These are phyloP conservation scores for Anguilla rostrata DNA, from an alignment of 2,113 vertebrate genomes.

Conservation along the genomic window DNA sequence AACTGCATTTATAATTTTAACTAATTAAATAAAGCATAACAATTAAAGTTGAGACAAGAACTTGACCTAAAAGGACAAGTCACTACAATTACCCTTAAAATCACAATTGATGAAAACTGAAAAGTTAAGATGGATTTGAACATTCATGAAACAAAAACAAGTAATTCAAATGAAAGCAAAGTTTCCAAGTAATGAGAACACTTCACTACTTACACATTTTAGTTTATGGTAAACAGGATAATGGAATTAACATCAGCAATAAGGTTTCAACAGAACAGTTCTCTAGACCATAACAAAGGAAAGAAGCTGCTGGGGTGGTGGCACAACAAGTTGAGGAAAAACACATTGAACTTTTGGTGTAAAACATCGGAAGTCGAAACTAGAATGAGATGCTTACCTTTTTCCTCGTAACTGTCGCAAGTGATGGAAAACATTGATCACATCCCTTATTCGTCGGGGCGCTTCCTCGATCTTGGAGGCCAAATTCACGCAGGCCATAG, in stretches of 20 bases:
- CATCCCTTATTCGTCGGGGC: constrained; percentile 91
- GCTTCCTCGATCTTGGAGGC: constrained; percentile 99
- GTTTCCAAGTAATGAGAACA: constrained; percentile 11
- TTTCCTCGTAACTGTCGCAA: constrained; percentile 90
- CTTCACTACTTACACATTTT: constrained; percentile 27
- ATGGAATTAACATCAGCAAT: constrained; percentile 22
- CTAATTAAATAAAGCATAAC: not conserved
- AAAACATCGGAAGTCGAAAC: not conserved
- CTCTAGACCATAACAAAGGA: constrained; percentile 26
- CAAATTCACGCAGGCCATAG: constrained; percentile 97
- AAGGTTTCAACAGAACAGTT: constrained; percentile 28
- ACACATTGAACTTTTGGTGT: not conserved
- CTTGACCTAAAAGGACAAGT: constrained; percentile 43
- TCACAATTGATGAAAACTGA: constrained; percentile 70
- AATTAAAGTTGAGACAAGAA: not conserved
- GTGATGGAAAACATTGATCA: constrained; percentile 97
- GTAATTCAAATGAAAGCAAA: constrained; percentile 49
- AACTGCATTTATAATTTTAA: not conserved
- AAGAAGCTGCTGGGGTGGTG: constrained; percentile 34
- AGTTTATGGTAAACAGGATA: constrained; percentile 26
- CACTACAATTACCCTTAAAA: constrained; percentile 58
- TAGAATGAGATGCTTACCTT: constrained; percentile 79
- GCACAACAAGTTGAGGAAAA: constrained; percentile 20
- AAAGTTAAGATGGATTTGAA: constrained; percentile 72
- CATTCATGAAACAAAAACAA: constrained; percentile 67